These are phyloP conservation scores for Myiozetetes cayanensis DNA, from an alignment of 2,113 vertebrate species.

Conservation along the genomic window DNA sequence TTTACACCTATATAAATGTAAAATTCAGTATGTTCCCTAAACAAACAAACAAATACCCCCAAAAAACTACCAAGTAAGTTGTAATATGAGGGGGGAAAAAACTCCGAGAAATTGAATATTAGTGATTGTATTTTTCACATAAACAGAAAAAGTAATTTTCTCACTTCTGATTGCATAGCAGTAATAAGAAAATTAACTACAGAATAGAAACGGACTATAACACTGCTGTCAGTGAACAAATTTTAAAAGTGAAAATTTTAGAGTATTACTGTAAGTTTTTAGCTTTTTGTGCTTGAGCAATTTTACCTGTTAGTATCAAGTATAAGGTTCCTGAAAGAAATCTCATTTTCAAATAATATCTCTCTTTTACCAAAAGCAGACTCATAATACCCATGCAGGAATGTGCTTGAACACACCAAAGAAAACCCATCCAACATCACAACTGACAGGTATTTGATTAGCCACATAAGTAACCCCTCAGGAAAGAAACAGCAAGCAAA, in stretches of 20 bases:
- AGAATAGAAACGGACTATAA: neutral
- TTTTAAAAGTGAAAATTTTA: neutral
- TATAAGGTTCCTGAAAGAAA: neutral
- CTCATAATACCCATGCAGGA: neutral
- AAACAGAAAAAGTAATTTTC: neutral
- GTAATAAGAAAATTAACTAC: neutral
- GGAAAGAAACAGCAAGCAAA: neutral
- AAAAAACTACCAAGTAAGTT: neutral
- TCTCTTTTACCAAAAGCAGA: neutral
- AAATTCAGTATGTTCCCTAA: neutral
- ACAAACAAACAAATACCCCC: neutral
- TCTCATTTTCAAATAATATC: neutral
- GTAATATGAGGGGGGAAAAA: neutral
- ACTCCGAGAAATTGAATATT: neutral
- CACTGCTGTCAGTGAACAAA: neutral
- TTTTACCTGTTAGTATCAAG: neutral
- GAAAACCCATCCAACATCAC: neutral
- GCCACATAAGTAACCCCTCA: neutral
- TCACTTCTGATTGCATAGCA: neutral
- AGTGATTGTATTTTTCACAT: neutral
- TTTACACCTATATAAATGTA: neutral
- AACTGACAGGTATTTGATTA: neutral
- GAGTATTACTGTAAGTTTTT: neutral
- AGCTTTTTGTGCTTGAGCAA: neutral
- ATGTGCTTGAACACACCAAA: neutral